Percentiles rank a stretch among this genome's conserved stretches.
Evolutionary conservation across 2,797 vertebrate species (phyloP).

Genomic region (Gobionotothen gibberifrons): DNA sequence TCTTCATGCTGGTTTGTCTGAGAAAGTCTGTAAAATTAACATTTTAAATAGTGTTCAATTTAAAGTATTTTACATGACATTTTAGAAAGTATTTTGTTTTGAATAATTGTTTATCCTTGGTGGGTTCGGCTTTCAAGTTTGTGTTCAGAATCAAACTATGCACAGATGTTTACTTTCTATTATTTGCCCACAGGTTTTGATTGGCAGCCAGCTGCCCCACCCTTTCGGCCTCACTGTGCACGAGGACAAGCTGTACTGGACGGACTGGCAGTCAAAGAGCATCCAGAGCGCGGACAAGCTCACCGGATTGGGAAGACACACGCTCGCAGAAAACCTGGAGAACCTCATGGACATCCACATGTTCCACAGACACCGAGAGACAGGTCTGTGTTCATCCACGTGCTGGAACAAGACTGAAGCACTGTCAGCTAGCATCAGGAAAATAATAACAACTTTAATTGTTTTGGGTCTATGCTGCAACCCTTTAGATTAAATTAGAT

Average conservation of each 20-base stretch:
- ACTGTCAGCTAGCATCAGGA: not conserved
- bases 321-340: slow-evolving; percentile 93
- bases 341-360: slow-evolving; percentile 99
- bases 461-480: not conserved
- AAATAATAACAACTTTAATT: not conserved
- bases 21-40: not conserved
- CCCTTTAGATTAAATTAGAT: not conserved
- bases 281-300: slow-evolving; percentile 94
- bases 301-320: slow-evolving; percentile 89
- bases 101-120: not conserved
- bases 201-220: slow-evolving; percentile 94
- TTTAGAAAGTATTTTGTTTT: not conserved
- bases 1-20: not conserved
- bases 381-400: slow-evolving; percentile 79
- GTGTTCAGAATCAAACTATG: not conserved
- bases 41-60: not conserved
- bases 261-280: slow-evolving; percentile 99
- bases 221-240: slow-evolving; percentile 97
- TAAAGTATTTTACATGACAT: no score
- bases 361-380: slow-evolving; percentile 91
- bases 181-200: slow-evolving; percentile 87
- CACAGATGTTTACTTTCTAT: not conserved
- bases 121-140: not conserved
- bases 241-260: slow-evolving; percentile 95
- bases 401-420: not conserved